These are phyloP conservation scores for Symphodus melops DNA, from an alignment of 2,113 vertebrate species.

Conservation along the genomic window DNA sequence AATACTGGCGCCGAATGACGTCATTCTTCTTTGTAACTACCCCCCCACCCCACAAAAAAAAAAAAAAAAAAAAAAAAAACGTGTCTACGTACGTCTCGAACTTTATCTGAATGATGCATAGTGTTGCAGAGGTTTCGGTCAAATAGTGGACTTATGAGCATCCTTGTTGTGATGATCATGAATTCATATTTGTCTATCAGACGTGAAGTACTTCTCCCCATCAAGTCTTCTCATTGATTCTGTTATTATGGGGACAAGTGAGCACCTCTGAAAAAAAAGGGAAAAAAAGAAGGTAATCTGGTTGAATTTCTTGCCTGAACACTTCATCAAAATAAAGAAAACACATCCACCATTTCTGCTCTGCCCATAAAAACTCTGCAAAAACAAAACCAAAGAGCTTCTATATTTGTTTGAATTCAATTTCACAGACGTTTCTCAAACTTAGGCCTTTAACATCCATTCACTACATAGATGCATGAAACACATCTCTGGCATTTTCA, in stretches of 20 bases:
- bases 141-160: slow-evolving; percentile 6
- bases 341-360: too few relatives aligned
- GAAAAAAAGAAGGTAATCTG: not conserved
- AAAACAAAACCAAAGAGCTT: too few relatives aligned
- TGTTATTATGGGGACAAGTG: too few relatives aligned
- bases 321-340: too few relatives aligned
- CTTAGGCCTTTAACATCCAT: too few relatives aligned
- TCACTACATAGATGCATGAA: too few relatives aligned
- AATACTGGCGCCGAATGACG: slow-evolving; percentile 52
- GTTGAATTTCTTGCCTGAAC: too few relatives aligned
- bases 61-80: too few relatives aligned
- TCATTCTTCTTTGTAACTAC: not conserved
- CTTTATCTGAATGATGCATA: not conserved
- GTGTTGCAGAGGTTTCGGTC: not conserved
- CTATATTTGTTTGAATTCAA: too few relatives aligned
- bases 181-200: not conserved
- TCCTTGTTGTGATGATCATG: not conserved
- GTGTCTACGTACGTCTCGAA: not conserved
- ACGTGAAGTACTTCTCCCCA: not conserved
- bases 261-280: not conserved
- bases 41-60: too few relatives aligned
- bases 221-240: not conserved
- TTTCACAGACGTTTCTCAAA: too few relatives aligned
- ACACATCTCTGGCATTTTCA: slow-evolving; percentile 17
- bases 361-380: too few relatives aligned